Evolutionary conservation across 1,140 invertebrate species (phyloP).

Genomic region (Drosophila lini): DNA sequence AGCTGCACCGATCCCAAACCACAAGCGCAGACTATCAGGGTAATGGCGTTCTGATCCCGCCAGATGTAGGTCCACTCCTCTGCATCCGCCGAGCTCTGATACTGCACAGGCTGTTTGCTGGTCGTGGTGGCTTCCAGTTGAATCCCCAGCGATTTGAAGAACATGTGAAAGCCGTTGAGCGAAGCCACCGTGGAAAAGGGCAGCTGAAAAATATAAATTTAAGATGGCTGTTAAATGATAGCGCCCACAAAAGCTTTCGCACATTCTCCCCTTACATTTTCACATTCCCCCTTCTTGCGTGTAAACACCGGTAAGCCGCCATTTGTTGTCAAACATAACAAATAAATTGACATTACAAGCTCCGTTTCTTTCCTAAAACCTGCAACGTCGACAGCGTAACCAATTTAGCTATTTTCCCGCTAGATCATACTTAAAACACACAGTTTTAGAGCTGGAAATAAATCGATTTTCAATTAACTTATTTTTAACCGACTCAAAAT

Average conservation of each 20-base stretch:
- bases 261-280: constrained; percentile 84
- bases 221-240: too few species aligned
- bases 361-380: constrained; percentile 3
- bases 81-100: constrained; percentile 9
- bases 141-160: constrained; percentile 89
- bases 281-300: constrained; percentile 87
- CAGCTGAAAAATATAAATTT: constrained; percentile 85
- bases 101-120: constrained; percentile 28
- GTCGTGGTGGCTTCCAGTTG: constrained; percentile 88
- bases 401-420: too few species aligned
- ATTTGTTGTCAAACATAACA: constrained; percentile 88
- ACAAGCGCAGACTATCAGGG: constrained; percentile 87
- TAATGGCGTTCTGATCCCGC: constrained; percentile 87
- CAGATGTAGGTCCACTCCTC: constrained; percentile 89
- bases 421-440: too few species aligned
- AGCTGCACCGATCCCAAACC: constrained; percentile 85
- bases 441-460: too few species aligned
- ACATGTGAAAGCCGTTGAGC: constrained; percentile 93
- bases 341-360: constrained; percentile 86
- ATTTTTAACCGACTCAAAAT: too few species aligned
- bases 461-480: too few species aligned
- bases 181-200: constrained; percentile 92
- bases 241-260: too few species aligned
- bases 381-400: constrained; percentile 5
- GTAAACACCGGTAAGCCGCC: constrained; percentile 89